A percentile compares a stretch with the other conserved stretches of the same genome.
phyloP scores from a whole-genome alignment of 2,888 invertebrate genomes.

The Synergus japonicus region DNA sequence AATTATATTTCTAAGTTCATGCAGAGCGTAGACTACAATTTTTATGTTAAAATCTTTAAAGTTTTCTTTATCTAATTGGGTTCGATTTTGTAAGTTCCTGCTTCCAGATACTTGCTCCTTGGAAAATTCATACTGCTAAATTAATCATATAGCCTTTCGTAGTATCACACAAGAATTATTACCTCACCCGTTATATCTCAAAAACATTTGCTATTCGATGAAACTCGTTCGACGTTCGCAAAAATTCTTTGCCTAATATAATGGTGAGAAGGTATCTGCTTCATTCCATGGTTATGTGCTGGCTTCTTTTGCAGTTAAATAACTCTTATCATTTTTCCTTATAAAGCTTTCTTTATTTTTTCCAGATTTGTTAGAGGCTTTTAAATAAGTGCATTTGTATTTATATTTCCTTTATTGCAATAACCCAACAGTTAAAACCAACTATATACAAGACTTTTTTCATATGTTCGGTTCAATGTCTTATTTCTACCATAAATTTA shows the following conservation, averaged over 20 bases:
- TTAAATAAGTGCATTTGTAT: too few species aligned
- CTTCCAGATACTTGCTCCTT: background rate
- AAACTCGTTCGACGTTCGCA: background rate
- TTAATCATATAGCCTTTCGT: background rate
- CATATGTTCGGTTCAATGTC: too few species aligned
- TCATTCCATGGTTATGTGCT: background rate
- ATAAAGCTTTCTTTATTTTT: background rate
- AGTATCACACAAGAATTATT: background rate
- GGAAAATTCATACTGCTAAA: background rate
- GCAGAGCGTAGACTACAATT: conserved; percentile 2
- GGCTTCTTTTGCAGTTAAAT: background rate
- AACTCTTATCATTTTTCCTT: background rate
- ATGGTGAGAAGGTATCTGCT: background rate
- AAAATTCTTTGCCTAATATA: background rate
- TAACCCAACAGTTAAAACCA: too few species aligned
- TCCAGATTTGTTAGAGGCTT: too few species aligned
- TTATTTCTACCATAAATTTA: too few species aligned
- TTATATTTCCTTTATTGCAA: too few species aligned
- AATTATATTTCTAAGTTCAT: background rate
- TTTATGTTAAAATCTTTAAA: conserved; percentile 1
- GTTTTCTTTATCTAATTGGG: conserved; percentile 15
- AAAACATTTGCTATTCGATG: background rate
- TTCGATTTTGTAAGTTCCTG: background rate
- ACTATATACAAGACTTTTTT: too few species aligned
- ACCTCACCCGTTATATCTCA: background rate